These are phyloP conservation scores for Dynastes grantii DNA, from an alignment of 2,888 invertebrate genomes.

Conservation along the genomic window DNA sequence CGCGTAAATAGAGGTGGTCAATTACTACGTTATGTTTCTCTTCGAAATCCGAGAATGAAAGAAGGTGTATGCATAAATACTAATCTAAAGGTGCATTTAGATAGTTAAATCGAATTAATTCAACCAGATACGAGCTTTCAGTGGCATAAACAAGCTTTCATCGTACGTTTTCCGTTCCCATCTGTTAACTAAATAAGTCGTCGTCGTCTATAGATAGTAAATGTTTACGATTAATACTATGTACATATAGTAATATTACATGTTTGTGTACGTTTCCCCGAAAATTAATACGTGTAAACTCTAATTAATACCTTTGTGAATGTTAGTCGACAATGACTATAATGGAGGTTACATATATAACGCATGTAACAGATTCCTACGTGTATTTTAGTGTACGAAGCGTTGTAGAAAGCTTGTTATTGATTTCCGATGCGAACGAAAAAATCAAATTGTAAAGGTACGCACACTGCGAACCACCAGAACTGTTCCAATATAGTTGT, in stretches of 20 bases:
- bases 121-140: slow-evolving; percentile 26
- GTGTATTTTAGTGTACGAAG: slow-evolving; percentile 9
- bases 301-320: slow-evolving; percentile 19
- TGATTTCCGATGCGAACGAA: slow-evolving; percentile 24
- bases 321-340: slow-evolving; percentile 13
- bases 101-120: background rate
- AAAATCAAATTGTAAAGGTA: no score
- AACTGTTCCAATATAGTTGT: background rate
- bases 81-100: background rate
- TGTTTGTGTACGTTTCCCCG: slow-evolving; percentile 22
- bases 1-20: slow-evolving; percentile 24
- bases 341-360: background rate
- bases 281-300: slow-evolving; percentile 21
- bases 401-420: slow-evolving; percentile 32
- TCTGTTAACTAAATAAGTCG: slow-evolving; percentile 13
- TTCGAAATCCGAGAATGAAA: background rate
- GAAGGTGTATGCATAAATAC: background rate
- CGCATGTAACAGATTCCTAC: background rate
- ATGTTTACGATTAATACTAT: slow-evolving; percentile 26
- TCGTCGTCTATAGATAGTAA: slow-evolving; percentile 28
- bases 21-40: slow-evolving; percentile 29
- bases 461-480: no score
- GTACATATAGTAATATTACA: slow-evolving; percentile 19
- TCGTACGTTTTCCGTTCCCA: slow-evolving; percentile 18
- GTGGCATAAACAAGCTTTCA: slow-evolving; percentile 39